phyloP scores from a whole-genome alignment of 2,113 vertebrate species.

The Nanorana parkeri region DNA sequence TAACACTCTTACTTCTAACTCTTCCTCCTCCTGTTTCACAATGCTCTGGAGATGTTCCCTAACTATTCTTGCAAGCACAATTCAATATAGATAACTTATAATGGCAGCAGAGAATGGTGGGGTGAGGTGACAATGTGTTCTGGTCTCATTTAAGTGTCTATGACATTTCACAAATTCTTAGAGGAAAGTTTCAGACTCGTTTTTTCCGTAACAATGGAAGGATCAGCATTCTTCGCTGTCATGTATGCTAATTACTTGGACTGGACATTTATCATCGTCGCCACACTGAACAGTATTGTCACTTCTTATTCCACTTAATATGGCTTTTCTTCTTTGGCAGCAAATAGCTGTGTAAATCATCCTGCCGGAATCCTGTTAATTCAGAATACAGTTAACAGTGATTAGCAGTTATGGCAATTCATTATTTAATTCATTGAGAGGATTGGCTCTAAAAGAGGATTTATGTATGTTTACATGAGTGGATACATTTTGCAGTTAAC shows the following conservation, averaged over 20 bases:
- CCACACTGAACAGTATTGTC: conserved; percentile 42
- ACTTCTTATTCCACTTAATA: conserved; percentile 47
- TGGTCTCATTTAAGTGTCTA: conserved; percentile 28
- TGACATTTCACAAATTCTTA: conserved; percentile 46
- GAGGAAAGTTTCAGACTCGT: conserved; percentile 15
- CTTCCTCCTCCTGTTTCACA: not conserved
- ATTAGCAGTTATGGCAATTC: conserved; percentile 43
- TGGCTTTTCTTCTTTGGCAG: conserved; percentile 45
- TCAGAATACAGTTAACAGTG: conserved; percentile 23
- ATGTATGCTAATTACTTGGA: conserved; percentile 21
- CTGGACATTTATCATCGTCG: conserved; percentile 32
- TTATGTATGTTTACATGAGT: conserved; percentile 39
- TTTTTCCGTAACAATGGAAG: conserved; percentile 29
- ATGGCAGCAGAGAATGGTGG: conserved; percentile 25
- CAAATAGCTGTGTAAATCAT: conserved; percentile 30
- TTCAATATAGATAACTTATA: conserved; percentile 47
- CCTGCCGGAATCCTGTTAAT: conserved; percentile 19
- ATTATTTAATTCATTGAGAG: conserved; percentile 5
- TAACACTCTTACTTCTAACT: not conserved
- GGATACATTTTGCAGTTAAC: not conserved
- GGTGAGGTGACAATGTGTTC: conserved; percentile 30
- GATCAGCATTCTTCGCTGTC: conserved; percentile 2
- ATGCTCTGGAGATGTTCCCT: conserved; percentile 9
- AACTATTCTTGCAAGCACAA: conserved; percentile 14
- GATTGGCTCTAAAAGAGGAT: conserved; percentile 6